Conservation (phyloP, 2,797 vertebrate genomes). For the Capromys pilorides region DNA sequence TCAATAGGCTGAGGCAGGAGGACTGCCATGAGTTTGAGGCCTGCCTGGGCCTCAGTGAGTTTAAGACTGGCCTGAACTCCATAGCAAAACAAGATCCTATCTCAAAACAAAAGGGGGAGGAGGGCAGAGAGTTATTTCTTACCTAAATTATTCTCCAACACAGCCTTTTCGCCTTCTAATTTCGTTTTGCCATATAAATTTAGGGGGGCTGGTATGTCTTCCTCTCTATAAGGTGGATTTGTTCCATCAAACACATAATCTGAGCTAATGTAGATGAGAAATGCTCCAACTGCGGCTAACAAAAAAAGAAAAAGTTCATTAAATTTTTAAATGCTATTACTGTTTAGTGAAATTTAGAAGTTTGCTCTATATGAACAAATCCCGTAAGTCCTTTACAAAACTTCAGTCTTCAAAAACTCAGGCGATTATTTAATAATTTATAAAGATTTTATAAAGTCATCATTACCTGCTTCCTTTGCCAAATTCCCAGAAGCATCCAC, state of each 20-base stretch:
- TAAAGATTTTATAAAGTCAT: constrained; percentile 39
- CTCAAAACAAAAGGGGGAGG: not conserved
- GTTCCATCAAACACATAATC: constrained; percentile 98
- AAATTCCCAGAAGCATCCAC: constrained; percentile 92
- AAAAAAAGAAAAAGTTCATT: not conserved
- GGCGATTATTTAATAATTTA: constrained; percentile 16
- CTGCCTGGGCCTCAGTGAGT: not conserved
- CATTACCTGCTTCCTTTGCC: constrained; percentile 95
- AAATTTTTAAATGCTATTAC: not conserved
- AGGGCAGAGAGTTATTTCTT: constrained; percentile 56
- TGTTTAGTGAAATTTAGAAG: not conserved
- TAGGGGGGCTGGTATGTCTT: constrained; percentile 92
- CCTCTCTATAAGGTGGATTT: constrained; percentile 94
- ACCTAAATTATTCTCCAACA: constrained; percentile 93
- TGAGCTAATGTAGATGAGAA: constrained; percentile 96
- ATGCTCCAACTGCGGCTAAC: constrained; percentile 88
- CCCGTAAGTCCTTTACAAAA: not conserved
- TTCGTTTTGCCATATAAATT: constrained; percentile 97
- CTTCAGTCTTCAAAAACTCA: constrained; percentile 21
- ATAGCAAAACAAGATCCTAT: not conserved
- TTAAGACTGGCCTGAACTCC: not conserved
- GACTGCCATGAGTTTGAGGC: not conserved
- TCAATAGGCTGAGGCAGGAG: not conserved
- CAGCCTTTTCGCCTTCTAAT: constrained; percentile 93
- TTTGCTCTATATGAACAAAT: not conserved